Conservation (phyloP, 1,140 invertebrate genomes). For the Aphis gossypii region DNA sequence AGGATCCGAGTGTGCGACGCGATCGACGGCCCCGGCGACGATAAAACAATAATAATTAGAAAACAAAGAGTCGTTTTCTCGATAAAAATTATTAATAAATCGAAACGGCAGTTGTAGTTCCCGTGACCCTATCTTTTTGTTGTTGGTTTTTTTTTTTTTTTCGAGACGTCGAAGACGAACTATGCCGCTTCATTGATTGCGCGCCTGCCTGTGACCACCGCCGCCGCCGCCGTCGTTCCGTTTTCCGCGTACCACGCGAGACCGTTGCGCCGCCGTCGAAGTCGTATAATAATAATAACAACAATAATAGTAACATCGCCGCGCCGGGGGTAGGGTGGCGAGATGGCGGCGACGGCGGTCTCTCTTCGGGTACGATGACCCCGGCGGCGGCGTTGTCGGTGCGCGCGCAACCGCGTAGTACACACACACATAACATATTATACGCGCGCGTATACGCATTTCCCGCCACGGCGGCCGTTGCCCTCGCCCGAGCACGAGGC, state of each 20-base stretch:
- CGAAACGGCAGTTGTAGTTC: background rate
- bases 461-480: slow-evolving; percentile 34
- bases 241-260: slow-evolving; percentile 27
- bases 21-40: background rate
- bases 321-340: background rate
- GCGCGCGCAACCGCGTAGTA: background rate
- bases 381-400: background rate
- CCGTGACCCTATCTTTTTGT: background rate
- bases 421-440: too few species aligned
- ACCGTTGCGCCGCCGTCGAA: background rate
- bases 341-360: background rate
- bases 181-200: slow-evolving; percentile 38
- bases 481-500: background rate
- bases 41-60: background rate
- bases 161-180: background rate
- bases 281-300: slow-evolving; percentile 4
- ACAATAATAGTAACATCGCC: background rate
- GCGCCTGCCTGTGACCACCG: background rate
- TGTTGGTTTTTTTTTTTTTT: background rate
- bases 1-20: too few species aligned
- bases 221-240: background rate
- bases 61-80: background rate
- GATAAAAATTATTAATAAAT: background rate
- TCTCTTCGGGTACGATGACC: slow-evolving; percentile 21
- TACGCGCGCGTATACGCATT: background rate